A percentile compares a stretch with the other conserved stretches of the same genome.
phyloP scores from a whole-genome alignment of 2,113 vertebrate species.

The Macroglossus sobrinus region DNA sequence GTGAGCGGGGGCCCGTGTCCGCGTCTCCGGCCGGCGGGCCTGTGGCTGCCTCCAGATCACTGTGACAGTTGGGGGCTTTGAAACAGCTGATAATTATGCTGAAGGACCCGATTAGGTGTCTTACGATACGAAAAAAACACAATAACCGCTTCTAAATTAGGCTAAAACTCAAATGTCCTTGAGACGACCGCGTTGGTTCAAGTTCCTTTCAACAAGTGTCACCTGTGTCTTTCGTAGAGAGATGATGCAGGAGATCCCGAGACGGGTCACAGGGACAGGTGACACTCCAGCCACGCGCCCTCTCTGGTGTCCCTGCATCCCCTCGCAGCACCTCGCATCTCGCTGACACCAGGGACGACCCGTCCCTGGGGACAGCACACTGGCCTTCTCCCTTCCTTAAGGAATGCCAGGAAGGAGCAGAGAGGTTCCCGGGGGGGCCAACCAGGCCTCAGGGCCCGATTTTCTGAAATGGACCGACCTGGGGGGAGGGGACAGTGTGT shows the following conservation, averaged over 20 bases:
- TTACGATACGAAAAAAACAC: background rate
- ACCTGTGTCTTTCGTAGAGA: background rate
- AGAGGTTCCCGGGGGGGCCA: no score
- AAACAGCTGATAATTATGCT: background rate
- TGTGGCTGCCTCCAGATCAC: background rate
- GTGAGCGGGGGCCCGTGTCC: no score
- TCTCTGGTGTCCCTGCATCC: no score
- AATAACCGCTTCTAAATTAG: background rate
- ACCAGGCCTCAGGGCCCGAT: background rate
- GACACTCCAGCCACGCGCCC: background rate
- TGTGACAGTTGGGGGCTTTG: background rate
- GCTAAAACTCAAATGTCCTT: background rate
- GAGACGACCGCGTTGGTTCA: background rate
- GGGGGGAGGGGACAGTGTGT: no score
- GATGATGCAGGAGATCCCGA: background rate
- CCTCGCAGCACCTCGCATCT: background rate
- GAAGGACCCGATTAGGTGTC: background rate
- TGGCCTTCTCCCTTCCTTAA: background rate
- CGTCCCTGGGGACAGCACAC: background rate
- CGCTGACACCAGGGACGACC: background rate
- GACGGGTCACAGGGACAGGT: rapidly evolving
- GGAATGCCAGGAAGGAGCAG: background rate
- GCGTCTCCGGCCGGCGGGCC: background rate
- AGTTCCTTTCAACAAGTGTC: background rate
- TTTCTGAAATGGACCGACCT: rapidly evolving